Conservation (phyloP, 2,113 vertebrate genomes). For the Panurus biarmicus region DNA sequence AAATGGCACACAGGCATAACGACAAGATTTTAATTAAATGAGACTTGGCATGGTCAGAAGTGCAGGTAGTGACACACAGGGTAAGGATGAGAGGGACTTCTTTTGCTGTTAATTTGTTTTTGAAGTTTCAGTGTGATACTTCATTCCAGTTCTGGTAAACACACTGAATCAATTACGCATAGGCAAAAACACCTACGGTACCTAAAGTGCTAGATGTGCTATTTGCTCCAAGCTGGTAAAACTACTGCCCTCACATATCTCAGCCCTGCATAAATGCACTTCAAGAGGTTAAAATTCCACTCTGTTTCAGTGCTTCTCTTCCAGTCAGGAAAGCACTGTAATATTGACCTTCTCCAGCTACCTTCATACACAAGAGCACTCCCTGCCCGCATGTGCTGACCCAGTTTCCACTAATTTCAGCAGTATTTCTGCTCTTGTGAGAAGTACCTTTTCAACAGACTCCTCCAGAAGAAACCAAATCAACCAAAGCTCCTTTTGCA, state of each 20-base stretch:
- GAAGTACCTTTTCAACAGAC: not conserved
- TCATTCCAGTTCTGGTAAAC: not conserved
- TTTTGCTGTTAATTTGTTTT: not conserved
- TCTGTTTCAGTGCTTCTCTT: not conserved
- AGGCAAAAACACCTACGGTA: not conserved
- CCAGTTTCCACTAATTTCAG: constrained; percentile 8
- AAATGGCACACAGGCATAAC: not conserved
- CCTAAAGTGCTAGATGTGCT: fast-evolving
- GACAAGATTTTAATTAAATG: not conserved
- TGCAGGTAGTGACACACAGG: not conserved
- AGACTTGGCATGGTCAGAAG: not conserved
- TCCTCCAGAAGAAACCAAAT: not conserved
- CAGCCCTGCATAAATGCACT: not conserved
- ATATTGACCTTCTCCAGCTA: not conserved
- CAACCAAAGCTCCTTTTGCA: not conserved
- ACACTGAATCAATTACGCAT: not conserved
- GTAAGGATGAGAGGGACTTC: not conserved
- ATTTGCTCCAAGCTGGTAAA: not conserved
- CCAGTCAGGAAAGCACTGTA: not conserved
- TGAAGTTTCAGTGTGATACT: not conserved
- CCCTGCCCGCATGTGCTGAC: not conserved
- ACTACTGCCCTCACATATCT: not conserved
- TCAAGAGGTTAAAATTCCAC: not conserved
- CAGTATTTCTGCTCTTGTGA: not conserved
- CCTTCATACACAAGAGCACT: not conserved